A percentile compares a stretch with the other conserved stretches of the same genome.
These are phyloP conservation scores for Eriocheir sinensis DNA, from an alignment of 1,140 invertebrate genomes.

Conservation along the genomic window DNA sequence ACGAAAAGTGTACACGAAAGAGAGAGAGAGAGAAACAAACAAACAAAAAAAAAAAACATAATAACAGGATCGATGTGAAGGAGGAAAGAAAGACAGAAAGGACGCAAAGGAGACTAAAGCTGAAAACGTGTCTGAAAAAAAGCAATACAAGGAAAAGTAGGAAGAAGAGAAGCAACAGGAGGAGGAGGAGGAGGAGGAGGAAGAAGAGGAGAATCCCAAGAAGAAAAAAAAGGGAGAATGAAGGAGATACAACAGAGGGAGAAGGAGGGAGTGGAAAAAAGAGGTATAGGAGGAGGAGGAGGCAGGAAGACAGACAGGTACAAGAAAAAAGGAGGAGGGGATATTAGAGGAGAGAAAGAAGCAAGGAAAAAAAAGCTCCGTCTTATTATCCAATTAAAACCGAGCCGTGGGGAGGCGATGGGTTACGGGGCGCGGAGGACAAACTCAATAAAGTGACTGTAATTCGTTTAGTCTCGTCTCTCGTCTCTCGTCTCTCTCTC, in stretches of 20 bases:
- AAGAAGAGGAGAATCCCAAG: not conserved
- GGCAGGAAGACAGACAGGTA: no score
- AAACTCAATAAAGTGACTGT: conserved; percentile 44
- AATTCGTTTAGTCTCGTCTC: conserved; percentile 27
- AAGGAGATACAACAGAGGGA: not conserved
- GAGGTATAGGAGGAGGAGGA: not conserved
- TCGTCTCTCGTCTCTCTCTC: conserved; percentile 30
- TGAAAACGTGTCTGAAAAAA: no score
- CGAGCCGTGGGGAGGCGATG: conserved; percentile 18
- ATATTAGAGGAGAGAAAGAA: not conserved
- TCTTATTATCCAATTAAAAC: conserved; percentile 52
- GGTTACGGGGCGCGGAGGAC: not conserved
- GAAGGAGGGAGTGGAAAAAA: not conserved
- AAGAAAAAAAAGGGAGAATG: not conserved
- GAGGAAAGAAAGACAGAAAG: not conserved
- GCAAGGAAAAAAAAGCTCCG: not conserved
- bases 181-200: not conserved
- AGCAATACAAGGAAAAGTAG: no score
- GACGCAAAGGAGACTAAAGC: no score
- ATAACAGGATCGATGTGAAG: not conserved
- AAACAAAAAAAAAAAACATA: not conserved
- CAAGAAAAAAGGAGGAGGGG: not conserved
- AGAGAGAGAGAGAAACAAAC: not conserved
- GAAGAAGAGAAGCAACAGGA: not conserved
- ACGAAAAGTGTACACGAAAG: no score